These are phyloP conservation scores for Aquatica leii DNA, from an alignment of 2,888 invertebrate genomes.

Conservation along the genomic window DNA sequence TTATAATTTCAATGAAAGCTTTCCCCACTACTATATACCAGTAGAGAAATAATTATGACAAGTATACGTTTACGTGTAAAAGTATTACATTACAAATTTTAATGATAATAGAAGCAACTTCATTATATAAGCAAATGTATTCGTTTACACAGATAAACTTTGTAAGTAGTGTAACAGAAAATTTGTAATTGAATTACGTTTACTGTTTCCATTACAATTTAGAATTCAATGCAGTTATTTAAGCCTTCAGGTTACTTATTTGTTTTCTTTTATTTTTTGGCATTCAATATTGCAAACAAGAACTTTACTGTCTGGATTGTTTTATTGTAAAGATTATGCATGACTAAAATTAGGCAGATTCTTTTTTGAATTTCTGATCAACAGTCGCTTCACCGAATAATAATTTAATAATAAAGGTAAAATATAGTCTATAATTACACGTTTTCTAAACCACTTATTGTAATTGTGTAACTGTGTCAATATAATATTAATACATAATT, in stretches of 20 bases:
- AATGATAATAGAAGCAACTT: constrained; percentile 17
- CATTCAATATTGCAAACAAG: background rate
- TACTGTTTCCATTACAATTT: constrained; percentile 11
- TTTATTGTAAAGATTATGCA: too few species aligned
- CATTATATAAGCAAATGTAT: constrained; percentile 14
- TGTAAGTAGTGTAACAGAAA: constrained; percentile 5
- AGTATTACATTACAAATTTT: constrained; percentile 26
- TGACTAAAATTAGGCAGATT: too few species aligned
- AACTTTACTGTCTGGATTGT: too few species aligned
- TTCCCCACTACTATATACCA: constrained; percentile 32
- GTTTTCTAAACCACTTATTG: too few species aligned
- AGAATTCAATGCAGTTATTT: constrained; percentile 12
- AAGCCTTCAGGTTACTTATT: constrained; percentile 1
- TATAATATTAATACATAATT: too few species aligned
- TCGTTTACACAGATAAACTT: background rate
- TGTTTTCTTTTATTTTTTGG: constrained; percentile 5
- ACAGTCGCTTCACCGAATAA: too few species aligned
- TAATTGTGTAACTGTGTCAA: too few species aligned
- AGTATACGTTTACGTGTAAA: constrained; percentile 11
- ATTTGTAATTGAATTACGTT: background rate
- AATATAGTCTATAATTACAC: too few species aligned
- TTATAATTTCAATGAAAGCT: constrained; percentile 50
- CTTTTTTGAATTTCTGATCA: too few species aligned
- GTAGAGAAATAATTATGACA: constrained; percentile 31
- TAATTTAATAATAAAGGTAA: too few species aligned